Conservation (phyloP, 2,888 invertebrate genomes). For the Catonia carolina region DNA sequence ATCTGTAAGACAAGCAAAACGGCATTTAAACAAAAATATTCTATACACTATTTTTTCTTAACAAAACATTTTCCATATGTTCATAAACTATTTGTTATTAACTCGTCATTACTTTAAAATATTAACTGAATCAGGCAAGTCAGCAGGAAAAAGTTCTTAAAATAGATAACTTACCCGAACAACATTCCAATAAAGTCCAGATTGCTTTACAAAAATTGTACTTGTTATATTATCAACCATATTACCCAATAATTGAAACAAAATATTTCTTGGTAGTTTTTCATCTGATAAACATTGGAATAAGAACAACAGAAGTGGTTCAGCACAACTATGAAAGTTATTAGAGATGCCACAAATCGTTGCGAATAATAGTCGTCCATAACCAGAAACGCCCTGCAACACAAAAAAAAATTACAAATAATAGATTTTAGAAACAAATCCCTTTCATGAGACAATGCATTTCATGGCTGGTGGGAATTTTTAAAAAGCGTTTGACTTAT, state of each 20-base stretch:
- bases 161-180: constrained; percentile 39
- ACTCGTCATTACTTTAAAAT: too few species aligned
- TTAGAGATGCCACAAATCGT: constrained; percentile 74
- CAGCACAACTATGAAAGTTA: constrained; percentile 79
- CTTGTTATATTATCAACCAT: constrained; percentile 57
- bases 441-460: too few species aligned
- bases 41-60: too few species aligned
- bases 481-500: too few species aligned
- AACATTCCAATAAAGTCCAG: constrained; percentile 59
- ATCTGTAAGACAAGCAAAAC: too few species aligned
- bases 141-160: too few species aligned
- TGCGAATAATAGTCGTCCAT: constrained; percentile 83
- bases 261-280: constrained; percentile 48
- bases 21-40: too few species aligned
- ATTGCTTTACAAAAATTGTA: constrained; percentile 56
- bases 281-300: constrained; percentile 53
- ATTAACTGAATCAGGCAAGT: too few species aligned
- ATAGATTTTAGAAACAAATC: too few species aligned
- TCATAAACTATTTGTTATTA: too few species aligned
- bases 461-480: too few species aligned
- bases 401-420: constrained; percentile 25
- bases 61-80: too few species aligned
- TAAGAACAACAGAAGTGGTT: constrained; percentile 60
- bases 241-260: constrained; percentile 59
- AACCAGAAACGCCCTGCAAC: constrained; percentile 65